Percentiles rank a stretch among this genome's conserved stretches.
These are phyloP conservation scores for Campylorhamphus procurvoides DNA, from an alignment of 2,113 vertebrate genomes.

Conservation along the genomic window DNA sequence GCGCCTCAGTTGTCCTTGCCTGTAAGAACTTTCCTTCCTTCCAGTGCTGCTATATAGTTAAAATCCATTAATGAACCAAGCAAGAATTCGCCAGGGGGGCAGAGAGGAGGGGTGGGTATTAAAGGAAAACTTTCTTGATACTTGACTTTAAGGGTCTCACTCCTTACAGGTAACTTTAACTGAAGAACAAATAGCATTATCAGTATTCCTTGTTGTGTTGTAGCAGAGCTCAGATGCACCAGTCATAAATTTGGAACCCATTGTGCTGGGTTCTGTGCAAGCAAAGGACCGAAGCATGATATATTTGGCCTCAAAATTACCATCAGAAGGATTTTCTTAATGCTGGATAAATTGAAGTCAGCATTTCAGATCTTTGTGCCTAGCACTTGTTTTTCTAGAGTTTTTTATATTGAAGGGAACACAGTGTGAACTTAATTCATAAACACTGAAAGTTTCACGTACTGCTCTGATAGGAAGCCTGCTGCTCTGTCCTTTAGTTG, in stretches of 20 bases:
- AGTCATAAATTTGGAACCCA: neutral
- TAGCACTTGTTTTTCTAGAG: slow-evolving; percentile 18
- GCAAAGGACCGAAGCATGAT: neutral
- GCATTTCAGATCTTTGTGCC: neutral
- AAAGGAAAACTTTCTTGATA: slow-evolving; percentile 26
- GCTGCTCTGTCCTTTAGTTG: neutral
- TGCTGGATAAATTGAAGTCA: slow-evolving; percentile 28
- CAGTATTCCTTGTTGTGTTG: neutral
- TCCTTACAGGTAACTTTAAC: slow-evolving; percentile 2
- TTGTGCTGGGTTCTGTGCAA: neutral
- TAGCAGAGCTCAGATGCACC: neutral
- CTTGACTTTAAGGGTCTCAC: neutral
- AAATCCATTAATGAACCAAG: neutral
- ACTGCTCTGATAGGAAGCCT: neutral
- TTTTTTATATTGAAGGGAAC: slow-evolving; percentile 9
- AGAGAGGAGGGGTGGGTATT: neutral
- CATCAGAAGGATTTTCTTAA: slow-evolving; percentile 45
- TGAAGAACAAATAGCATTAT: slow-evolving; percentile 19
- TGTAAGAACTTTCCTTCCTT: slow-evolving; percentile 31
- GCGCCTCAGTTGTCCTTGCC: neutral
- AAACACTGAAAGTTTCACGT: slow-evolving; percentile 23
- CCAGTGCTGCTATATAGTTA: neutral
- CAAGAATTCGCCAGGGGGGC: neutral
- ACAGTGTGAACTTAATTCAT: neutral
- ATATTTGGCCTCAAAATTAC: slow-evolving; percentile 16